A percentile compares a stretch with the other conserved stretches of the same genome.
phyloP scores from a whole-genome alignment of 2,888 invertebrate species.

The Coremacera marginata region DNA sequence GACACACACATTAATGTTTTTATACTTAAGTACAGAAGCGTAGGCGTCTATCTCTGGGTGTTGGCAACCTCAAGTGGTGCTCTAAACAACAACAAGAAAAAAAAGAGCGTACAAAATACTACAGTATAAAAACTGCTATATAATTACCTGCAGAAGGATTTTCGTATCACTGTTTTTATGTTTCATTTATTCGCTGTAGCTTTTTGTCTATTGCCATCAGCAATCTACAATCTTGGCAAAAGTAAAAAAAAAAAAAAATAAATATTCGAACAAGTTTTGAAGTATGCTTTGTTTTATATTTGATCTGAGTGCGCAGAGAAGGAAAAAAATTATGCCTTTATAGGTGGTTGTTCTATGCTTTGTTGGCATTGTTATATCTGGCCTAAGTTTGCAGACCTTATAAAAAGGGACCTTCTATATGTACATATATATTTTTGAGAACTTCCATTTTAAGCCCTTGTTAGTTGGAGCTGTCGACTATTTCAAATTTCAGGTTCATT shows the following conservation, averaged over 20 bases:
- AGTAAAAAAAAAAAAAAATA: neutral
- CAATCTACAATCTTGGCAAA: neutral
- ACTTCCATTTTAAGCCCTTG: no score
- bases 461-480: no score
- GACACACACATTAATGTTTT: slow-evolving; percentile 21
- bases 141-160: slow-evolving; percentile 5
- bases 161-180: neutral
- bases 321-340: no score
- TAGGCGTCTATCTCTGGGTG: neutral
- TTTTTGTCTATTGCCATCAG: neutral
- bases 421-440: no score
- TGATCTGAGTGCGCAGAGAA: no score
- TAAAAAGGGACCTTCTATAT: no score
- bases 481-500: slow-evolving; percentile 32
- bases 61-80: slow-evolving; percentile 31
- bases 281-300: no score
- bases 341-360: no score
- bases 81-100: neutral
- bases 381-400: no score
- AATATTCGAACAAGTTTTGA: no score
- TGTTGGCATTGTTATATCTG: no score
- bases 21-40: neutral
- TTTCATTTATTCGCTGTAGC: neutral
- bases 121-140: neutral
- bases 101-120: neutral